These are phyloP conservation scores for Chiloscyllium punctatum DNA, from an alignment of 2,797 vertebrate genomes.

Conservation along the genomic window DNA sequence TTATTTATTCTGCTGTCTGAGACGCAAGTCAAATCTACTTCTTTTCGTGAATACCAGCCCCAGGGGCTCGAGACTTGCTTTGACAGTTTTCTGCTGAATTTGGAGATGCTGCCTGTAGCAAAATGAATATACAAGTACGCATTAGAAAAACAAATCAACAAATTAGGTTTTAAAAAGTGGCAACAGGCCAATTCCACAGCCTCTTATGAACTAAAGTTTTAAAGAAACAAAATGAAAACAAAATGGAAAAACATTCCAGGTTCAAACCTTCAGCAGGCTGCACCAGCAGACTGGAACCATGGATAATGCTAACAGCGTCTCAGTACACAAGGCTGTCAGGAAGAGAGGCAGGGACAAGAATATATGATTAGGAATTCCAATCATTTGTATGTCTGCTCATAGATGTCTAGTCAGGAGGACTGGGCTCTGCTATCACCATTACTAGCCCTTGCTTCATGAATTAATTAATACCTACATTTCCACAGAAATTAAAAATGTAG, in stretches of 20 bases:
- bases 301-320: neutral
- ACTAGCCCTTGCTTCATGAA: neutral
- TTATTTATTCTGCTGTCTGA: neutral
- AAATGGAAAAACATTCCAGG: neutral
- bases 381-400: neutral
- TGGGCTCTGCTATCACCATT: neutral
- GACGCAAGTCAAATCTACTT: neutral
- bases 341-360: neutral
- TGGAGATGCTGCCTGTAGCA: neutral
- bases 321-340: neutral
- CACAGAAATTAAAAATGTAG: neutral
- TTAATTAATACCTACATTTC: neutral
- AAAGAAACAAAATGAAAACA: neutral
- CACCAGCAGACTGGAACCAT: neutral
- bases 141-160: neutral
- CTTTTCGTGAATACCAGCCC: neutral
- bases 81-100: neutral
- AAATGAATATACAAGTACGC: neutral
- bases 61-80: neutral
- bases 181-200: neutral
- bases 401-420: neutral
- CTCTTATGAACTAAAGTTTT: neutral
- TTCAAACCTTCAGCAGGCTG: neutral
- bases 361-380: neutral
- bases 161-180: neutral